Conservation (phyloP, 2,113 vertebrate genomes). For the Urocolius indicus region DNA sequence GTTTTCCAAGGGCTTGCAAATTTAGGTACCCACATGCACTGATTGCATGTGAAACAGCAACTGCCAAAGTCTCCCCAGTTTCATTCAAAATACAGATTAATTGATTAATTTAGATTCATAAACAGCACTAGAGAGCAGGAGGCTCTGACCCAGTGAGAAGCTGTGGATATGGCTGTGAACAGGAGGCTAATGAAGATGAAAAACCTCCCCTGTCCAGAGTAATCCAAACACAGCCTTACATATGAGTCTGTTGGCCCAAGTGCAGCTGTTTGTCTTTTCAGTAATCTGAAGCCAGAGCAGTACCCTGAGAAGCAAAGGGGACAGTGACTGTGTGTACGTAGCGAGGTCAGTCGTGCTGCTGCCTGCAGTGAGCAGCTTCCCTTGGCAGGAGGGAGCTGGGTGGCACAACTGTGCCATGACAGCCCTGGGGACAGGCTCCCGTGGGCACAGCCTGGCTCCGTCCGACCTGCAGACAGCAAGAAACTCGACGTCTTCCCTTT, state of each 20-base stretch:
- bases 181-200: conserved; percentile 58
- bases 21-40: background rate
- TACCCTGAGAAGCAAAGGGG: background rate
- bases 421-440: accelerated
- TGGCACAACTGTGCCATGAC: accelerated
- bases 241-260: conserved; percentile 31
- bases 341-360: background rate
- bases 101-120: conserved; percentile 14
- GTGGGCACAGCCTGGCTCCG: accelerated
- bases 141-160: conserved; percentile 21
- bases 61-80: background rate
- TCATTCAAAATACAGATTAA: conserved; percentile 5
- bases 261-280: conserved; percentile 54
- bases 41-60: background rate
- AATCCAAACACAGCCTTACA: conserved; percentile 33
- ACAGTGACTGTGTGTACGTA: background rate
- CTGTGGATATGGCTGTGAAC: background rate
- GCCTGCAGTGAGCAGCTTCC: background rate
- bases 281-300: background rate
- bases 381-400: accelerated
- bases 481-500: background rate
- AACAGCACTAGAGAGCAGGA: conserved; percentile 1
- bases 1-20: background rate
- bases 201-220: background rate
- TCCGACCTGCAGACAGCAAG: background rate